Evolutionary conservation across 2,888 invertebrate genomes (phyloP).

Genomic region (Geophilus truncorum): DNA sequence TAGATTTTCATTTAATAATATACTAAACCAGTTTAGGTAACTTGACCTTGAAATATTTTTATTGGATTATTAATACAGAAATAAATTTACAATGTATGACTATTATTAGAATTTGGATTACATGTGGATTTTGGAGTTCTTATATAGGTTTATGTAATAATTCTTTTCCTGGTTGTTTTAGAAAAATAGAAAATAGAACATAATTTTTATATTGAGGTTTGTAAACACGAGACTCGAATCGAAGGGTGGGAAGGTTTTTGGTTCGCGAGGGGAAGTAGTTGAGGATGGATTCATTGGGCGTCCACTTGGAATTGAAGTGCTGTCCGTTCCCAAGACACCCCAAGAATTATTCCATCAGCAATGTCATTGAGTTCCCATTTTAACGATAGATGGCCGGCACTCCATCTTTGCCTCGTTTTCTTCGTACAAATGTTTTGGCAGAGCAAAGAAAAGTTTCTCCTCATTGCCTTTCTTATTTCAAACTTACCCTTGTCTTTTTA

Average conservation of each 20-base stretch:
- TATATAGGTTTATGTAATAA: too few relatives aligned
- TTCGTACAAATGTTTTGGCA: neutral
- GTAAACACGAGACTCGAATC: neutral
- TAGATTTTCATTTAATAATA: too few relatives aligned
- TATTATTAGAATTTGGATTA: too few relatives aligned
- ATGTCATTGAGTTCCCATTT: neutral
- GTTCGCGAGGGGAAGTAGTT: neutral
- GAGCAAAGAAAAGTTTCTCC: neutral
- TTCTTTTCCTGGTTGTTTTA: too few relatives aligned
- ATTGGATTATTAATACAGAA: too few relatives aligned
- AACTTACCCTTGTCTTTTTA: neutral
- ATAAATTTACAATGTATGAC: too few relatives aligned
- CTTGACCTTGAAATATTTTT: too few relatives aligned
- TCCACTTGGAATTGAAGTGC: constrained; percentile 6
- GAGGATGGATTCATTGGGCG: constrained; percentile 10
- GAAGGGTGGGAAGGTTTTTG: neutral
- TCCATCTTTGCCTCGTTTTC: constrained; percentile 1
- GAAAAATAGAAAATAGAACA: too few relatives aligned
- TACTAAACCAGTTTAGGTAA: too few relatives aligned
- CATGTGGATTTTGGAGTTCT: too few relatives aligned
- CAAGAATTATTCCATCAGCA: constrained; percentile 8
- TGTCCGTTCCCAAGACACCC: neutral
- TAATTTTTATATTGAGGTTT: too few relatives aligned
- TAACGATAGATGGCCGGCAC: neutral
- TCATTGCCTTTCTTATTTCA: neutral